These are phyloP conservation scores for Ormyrus rosae DNA, from an alignment of 2,888 invertebrate genomes.

Conservation along the genomic window DNA sequence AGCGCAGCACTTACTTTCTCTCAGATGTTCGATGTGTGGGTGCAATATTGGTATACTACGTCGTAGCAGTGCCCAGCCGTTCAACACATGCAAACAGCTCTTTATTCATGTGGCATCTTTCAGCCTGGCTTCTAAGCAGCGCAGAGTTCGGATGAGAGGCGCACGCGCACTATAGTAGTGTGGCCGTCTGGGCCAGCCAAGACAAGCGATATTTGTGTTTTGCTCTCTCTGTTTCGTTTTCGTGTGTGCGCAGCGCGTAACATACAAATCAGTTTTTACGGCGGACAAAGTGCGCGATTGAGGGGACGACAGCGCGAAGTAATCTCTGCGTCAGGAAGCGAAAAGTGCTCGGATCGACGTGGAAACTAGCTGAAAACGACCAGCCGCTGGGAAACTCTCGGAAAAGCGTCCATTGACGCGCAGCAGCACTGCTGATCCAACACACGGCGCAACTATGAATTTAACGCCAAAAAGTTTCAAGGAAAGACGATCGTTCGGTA, in stretches of 20 bases:
- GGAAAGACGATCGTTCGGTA: constrained; percentile 71
- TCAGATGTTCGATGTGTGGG: too few relatives aligned
- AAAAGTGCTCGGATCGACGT: neutral
- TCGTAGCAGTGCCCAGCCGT: neutral
- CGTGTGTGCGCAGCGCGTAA: neutral
- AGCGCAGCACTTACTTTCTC: neutral
- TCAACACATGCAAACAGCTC: neutral
- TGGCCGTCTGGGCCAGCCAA: too few relatives aligned
- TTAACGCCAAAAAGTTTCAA: constrained; percentile 68
- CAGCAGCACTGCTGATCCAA: neutral
- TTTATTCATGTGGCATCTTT: constrained; percentile 3
- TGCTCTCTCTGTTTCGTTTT: too few relatives aligned
- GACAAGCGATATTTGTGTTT: too few relatives aligned
- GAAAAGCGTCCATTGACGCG: neutral
- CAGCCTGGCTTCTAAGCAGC: neutral
- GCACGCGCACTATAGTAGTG: too few relatives aligned
- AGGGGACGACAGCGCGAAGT: neutral
- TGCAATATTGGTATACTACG: too few relatives aligned
- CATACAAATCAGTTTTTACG: too few relatives aligned
- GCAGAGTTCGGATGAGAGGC: neutral
- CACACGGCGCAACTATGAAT: constrained; percentile 62
- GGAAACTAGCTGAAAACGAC: neutral
- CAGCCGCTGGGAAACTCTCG: neutral
- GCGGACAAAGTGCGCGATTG: neutral
- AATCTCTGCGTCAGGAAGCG: neutral